Evolutionary conservation across 1,140 invertebrate species (phyloP).

Genomic region (Propsilocerus akamusi): DNA sequence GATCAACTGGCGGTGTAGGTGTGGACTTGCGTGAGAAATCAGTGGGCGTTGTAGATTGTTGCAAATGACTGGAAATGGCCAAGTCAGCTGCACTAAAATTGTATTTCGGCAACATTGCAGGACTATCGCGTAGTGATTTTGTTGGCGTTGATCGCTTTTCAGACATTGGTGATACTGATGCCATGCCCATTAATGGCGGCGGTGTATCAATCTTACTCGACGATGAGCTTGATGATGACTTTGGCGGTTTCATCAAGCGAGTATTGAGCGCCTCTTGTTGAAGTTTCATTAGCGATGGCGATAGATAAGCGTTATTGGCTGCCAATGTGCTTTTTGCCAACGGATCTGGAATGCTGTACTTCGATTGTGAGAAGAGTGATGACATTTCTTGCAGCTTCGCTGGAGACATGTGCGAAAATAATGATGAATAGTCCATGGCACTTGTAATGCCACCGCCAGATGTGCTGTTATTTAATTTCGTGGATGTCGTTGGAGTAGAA

Average conservation of each 20-base stretch:
- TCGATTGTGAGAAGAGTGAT: slow-evolving; percentile 20
- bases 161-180: slow-evolving; percentile 20
- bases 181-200: slow-evolving; percentile 15
- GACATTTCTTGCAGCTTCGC: slow-evolving; percentile 23
- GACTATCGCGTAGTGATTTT: slow-evolving; percentile 13
- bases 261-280: slow-evolving; percentile 30
- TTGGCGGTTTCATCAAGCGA: slow-evolving; percentile 26
- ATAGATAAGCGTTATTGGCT: slow-evolving; percentile 46
- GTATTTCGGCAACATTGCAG: slow-evolving; percentile 20
- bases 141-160: slow-evolving; percentile 19
- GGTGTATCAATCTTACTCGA: slow-evolving; percentile 11
- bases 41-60: background rate
- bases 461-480: slow-evolving; percentile 9
- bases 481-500: slow-evolving; percentile 1
- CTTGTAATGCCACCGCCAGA: background rate
- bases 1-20: slow-evolving; percentile 16
- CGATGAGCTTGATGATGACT: slow-evolving; percentile 15
- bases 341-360: slow-evolving; percentile 35
- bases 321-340: slow-evolving; percentile 46
- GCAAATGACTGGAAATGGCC: slow-evolving; percentile 22
- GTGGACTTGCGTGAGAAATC: slow-evolving; percentile 16
- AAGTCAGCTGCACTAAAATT: slow-evolving; percentile 27
- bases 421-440: slow-evolving; percentile 8
- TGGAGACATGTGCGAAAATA: slow-evolving; percentile 20
- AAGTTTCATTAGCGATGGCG: slow-evolving; percentile 27